Percentiles rank a stretch among this genome's conserved stretches.
phyloP scores from a whole-genome alignment of 2,113 vertebrate species.

The Boulengeromyrus knoepffleri region DNA sequence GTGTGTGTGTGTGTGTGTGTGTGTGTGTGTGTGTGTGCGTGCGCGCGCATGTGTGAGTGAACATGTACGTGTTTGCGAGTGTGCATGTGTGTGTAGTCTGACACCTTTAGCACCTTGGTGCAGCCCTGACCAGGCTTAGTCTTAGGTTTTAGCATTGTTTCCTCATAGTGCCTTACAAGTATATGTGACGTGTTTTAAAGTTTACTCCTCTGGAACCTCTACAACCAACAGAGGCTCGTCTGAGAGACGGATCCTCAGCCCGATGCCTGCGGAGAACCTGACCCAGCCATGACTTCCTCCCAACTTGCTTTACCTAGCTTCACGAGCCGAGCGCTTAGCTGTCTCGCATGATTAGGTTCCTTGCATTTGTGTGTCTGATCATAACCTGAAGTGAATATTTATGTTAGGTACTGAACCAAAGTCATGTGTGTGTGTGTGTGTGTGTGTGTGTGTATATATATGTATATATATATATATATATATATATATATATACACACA shows the following conservation, averaged over 20 bases:
- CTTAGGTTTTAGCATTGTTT: slow-evolving; percentile 78
- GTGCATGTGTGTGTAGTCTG: slow-evolving; percentile 53
- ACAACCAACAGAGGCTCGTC: slow-evolving; percentile 55
- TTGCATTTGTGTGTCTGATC: background rate
- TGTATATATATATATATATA: too few relatives aligned
- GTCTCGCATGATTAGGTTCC: slow-evolving; percentile 51
- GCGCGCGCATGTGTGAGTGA: slow-evolving; percentile 27
- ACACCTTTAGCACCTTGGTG: slow-evolving; percentile 62
- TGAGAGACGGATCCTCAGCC: slow-evolving; percentile 40
- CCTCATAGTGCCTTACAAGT: slow-evolving; percentile 99
- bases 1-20: slow-evolving; percentile 48
- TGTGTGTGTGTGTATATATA: background rate
- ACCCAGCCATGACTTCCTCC: slow-evolving; percentile 40
- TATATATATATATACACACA: too few relatives aligned
- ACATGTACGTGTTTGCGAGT: slow-evolving; percentile 57
- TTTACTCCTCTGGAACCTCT: slow-evolving; percentile 75
- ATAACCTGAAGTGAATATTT: slow-evolving; percentile 20
- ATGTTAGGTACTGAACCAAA: slow-evolving; percentile 61
- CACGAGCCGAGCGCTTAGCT: slow-evolving; percentile 42
- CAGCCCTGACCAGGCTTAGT: slow-evolving; percentile 36
- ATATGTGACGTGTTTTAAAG: slow-evolving; percentile 56
- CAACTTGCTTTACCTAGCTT: slow-evolving; percentile 42
- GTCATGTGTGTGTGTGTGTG: slow-evolving; percentile 48
- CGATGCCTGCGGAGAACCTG: slow-evolving; percentile 21
- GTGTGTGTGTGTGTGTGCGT: too few relatives aligned